These are phyloP conservation scores for Orthosia incerta DNA, from an alignment of 2,888 invertebrate genomes.

Conservation along the genomic window DNA sequence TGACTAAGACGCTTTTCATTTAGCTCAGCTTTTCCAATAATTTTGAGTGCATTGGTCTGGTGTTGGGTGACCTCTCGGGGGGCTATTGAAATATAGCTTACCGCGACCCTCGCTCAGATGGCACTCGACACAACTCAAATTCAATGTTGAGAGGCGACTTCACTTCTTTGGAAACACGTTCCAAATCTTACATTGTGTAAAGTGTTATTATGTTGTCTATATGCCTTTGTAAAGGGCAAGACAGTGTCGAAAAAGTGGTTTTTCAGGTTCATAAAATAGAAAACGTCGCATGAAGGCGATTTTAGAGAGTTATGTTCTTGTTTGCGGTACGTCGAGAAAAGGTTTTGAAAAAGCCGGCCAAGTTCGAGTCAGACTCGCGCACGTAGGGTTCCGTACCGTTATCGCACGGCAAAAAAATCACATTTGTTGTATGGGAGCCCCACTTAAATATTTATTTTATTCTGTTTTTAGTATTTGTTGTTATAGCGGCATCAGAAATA, in stretches of 20 bases:
- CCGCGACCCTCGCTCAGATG: slow-evolving; percentile 69
- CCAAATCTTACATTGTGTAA: slow-evolving; percentile 55
- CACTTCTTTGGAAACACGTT: slow-evolving; percentile 50
- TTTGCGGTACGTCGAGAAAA: no score
- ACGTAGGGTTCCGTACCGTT: no score
- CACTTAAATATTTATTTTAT: no score
- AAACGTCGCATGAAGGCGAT: not conserved
- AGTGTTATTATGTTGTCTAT: slow-evolving; percentile 47
- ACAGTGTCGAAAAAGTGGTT: slow-evolving; percentile 15
- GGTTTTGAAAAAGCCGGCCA: no score
- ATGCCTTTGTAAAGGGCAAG: slow-evolving; percentile 26
- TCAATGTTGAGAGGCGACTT: slow-evolving; percentile 71
- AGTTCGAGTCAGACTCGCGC: no score
- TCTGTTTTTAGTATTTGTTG: no score
- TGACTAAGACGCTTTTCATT: slow-evolving; percentile 48
- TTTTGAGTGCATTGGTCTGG: slow-evolving; percentile 74
- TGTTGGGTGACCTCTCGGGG: slow-evolving; percentile 69
- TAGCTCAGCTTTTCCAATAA: slow-evolving; percentile 77
- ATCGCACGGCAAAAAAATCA: no score
- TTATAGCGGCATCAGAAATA: no score
- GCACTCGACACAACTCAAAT: slow-evolving; percentile 78
- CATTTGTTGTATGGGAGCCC: no score
- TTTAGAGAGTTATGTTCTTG: not conserved
- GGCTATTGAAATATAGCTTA: slow-evolving; percentile 84
- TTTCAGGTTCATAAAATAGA: slow-evolving; percentile 4